A percentile compares a stretch with the other conserved stretches of the same genome.
Conservation (phyloP, 2,888 invertebrate genomes). For the Catotricha subobsoleta region DNA sequence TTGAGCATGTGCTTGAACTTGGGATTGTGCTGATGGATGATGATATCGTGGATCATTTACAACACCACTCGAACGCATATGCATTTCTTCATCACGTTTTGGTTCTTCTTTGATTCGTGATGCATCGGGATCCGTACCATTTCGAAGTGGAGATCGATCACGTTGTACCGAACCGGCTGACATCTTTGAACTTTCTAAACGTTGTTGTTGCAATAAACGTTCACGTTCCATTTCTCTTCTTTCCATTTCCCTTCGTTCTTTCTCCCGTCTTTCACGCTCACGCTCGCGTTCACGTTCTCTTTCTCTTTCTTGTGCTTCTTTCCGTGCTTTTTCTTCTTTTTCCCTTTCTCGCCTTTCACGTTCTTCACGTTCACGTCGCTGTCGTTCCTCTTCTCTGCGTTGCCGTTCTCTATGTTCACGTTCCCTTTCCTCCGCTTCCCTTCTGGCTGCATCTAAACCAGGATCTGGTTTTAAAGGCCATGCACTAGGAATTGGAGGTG, state of each 20-base stretch:
- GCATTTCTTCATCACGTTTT: slow-evolving; percentile 34
- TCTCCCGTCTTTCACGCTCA: slow-evolving; percentile 32
- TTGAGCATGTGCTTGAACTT: slow-evolving; percentile 29
- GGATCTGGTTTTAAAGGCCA: slow-evolving; percentile 53
- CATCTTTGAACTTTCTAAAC: slow-evolving; percentile 33
- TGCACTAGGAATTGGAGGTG: slow-evolving; percentile 34
- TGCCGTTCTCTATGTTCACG: slow-evolving; percentile 28
- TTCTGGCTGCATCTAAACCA: slow-evolving; percentile 35
- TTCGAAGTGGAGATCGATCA: slow-evolving; percentile 60
- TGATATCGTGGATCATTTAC: slow-evolving; percentile 36
- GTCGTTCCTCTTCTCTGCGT: slow-evolving; percentile 28
- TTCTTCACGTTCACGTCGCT: slow-evolving; percentile 28
- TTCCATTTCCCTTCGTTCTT: slow-evolving; percentile 35
- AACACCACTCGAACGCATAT: slow-evolving; percentile 29
- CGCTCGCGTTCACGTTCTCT: slow-evolving; percentile 39
- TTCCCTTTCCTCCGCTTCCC: slow-evolving; percentile 38
- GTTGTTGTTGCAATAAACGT: slow-evolving; percentile 30
- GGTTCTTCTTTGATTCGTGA: slow-evolving; percentile 42
- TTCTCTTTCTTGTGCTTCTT: slow-evolving; percentile 34
- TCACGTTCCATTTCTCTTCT: slow-evolving; percentile 30
- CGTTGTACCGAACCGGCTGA: slow-evolving; percentile 31
- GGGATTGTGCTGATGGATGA: slow-evolving; percentile 23
- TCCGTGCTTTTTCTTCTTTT: slow-evolving; percentile 35
- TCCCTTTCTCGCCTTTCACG: slow-evolving; percentile 24
- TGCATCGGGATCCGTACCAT: slow-evolving; percentile 37